These are phyloP conservation scores for Dryoscopus gambensis DNA, from an alignment of 2,113 vertebrate species.

Conservation along the genomic window DNA sequence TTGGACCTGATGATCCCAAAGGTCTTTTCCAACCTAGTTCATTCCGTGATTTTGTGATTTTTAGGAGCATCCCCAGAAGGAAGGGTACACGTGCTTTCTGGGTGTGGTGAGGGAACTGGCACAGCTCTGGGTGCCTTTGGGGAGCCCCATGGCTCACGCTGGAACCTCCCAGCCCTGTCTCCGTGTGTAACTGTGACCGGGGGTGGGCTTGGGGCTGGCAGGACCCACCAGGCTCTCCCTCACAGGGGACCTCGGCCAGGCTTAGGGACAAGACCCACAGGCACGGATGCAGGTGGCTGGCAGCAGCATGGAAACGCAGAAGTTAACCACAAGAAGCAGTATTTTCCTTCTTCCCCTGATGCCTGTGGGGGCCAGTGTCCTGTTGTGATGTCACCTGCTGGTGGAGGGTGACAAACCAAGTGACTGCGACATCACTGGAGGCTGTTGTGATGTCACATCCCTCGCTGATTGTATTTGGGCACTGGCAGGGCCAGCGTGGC, in stretches of 20 bases:
- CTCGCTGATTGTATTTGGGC: too few species aligned
- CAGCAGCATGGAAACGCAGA: not conserved
- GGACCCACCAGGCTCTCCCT: not conserved
- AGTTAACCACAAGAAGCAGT: not conserved
- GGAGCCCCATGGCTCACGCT: not conserved
- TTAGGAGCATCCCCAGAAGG: not conserved
- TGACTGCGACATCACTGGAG: too few species aligned
- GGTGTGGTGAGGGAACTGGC: not conserved
- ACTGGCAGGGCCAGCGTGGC: not conserved
- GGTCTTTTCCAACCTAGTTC: not conserved
- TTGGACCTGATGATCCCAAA: not conserved
- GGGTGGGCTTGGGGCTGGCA: not conserved
- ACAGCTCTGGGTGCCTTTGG: too few species aligned
- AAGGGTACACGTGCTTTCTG: too few species aligned
- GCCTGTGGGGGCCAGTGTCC: not conserved
- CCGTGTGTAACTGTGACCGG: rapidly evolving
- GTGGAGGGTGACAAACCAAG: not conserved
- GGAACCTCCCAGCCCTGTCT: not conserved
- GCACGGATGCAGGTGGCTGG: not conserved
- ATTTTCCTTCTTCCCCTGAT: not conserved
- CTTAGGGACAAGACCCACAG: not conserved
- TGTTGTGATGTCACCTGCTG: not conserved
- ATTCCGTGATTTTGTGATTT: not conserved
- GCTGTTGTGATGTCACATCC: not conserved
- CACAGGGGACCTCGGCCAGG: not conserved